These are phyloP conservation scores for Menura novaehollandiae DNA, from an alignment of 2,113 vertebrate genomes.

Conservation along the genomic window DNA sequence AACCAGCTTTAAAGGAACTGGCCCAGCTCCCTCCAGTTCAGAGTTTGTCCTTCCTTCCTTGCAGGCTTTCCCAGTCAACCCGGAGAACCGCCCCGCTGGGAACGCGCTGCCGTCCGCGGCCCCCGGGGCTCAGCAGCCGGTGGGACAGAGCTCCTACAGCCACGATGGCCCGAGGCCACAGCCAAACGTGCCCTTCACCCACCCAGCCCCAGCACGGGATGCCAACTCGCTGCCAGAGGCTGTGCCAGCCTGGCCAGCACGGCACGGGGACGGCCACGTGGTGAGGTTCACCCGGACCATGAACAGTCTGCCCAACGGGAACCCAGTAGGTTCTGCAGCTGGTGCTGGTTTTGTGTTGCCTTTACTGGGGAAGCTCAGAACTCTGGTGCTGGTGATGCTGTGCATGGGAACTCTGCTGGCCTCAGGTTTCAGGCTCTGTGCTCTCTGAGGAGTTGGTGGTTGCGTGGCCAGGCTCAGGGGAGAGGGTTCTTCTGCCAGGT, in stretches of 20 bases:
- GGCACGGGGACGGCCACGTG: background rate
- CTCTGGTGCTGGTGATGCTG: accelerated
- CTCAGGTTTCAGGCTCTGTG: background rate
- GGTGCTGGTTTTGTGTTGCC: accelerated
- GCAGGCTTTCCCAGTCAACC: background rate
- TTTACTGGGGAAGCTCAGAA: background rate
- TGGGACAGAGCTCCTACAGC: background rate
- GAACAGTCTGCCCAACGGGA: slow-evolving; percentile 29
- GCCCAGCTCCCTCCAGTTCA: background rate
- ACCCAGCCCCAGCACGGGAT: background rate
- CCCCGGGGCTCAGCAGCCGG: background rate
- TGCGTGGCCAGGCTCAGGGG: background rate
- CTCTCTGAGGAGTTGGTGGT: background rate
- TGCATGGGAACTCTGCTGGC: accelerated
- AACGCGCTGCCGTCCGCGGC: background rate
- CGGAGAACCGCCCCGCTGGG: background rate
- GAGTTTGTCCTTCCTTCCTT: background rate
- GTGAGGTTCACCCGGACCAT: slow-evolving; percentile 59
- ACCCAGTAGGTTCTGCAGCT: background rate
- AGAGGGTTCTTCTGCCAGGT: background rate
- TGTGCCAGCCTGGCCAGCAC: background rate
- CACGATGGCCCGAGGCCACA: background rate
- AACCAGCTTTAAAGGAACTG: background rate
- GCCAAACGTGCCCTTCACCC: background rate
- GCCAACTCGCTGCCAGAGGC: background rate